A percentile compares a stretch with the other conserved stretches of the same genome.
Conservation (phyloP, 1,140 invertebrate genomes). For the Drosophila subpulchrella region DNA sequence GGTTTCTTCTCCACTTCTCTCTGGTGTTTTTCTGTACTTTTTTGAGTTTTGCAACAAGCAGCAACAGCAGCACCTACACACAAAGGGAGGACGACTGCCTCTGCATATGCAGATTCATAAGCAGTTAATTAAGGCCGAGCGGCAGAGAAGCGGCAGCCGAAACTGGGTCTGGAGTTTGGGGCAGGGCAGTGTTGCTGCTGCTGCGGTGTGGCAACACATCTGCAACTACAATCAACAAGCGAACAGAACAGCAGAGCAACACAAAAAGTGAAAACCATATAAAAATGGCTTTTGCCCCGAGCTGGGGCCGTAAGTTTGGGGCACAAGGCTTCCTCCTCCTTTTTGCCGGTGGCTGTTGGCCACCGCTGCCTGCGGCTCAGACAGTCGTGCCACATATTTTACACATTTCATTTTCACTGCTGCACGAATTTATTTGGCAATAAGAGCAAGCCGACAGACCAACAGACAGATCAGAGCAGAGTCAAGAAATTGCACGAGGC, state of each 20-base stretch:
- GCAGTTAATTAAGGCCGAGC: slow-evolving; percentile 78
- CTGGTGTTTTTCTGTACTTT: slow-evolving; percentile 2
- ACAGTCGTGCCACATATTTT: slow-evolving; percentile 75
- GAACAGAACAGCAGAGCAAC: slow-evolving; percentile 16
- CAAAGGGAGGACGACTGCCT: slow-evolving; percentile 39
- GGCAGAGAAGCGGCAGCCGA: slow-evolving; percentile 31
- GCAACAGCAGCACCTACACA: slow-evolving; percentile 61
- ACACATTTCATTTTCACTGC: slow-evolving; percentile 80
- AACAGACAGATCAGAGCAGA: slow-evolving; percentile 44
- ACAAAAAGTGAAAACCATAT: slow-evolving; percentile 70
- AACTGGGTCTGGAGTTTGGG: slow-evolving; percentile 46
- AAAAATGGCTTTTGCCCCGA: slow-evolving; percentile 58
- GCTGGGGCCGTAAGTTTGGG: slow-evolving; percentile 42
- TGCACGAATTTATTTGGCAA: slow-evolving; percentile 81
- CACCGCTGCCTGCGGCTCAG: slow-evolving; percentile 35
- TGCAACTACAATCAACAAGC: slow-evolving; percentile 66
- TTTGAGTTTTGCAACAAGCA: slow-evolving; percentile 53
- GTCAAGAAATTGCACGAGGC: slow-evolving; percentile 63
- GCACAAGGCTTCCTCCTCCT: slow-evolving; percentile 47
- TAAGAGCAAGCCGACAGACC: slow-evolving; percentile 61
- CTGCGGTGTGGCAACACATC: slow-evolving; percentile 32
- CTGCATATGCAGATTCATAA: slow-evolving; percentile 81
- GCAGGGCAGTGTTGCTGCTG: slow-evolving; percentile 38
- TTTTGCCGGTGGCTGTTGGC: slow-evolving; percentile 35
- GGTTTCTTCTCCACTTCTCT: slow-evolving; percentile 29